A percentile compares a stretch with the other conserved stretches of the same genome.
Conservation (phyloP, 2,888 invertebrate genomes). For the Harpagoxenus sublaevis region DNA sequence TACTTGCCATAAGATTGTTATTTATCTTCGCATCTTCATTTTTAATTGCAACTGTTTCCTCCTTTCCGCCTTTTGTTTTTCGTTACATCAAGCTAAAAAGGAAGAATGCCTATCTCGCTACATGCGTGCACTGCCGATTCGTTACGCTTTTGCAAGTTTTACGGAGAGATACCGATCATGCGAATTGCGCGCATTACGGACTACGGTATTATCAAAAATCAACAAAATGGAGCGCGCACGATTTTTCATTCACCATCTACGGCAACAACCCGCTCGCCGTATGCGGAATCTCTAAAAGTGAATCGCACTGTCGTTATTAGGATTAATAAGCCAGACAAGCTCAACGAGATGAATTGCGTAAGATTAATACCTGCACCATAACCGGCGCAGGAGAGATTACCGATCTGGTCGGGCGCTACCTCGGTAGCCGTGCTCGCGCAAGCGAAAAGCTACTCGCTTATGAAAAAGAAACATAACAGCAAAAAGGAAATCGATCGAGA, state of each 20-base stretch:
- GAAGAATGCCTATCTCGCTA: constrained; percentile 19
- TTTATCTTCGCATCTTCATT: constrained; percentile 36
- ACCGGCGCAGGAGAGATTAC: constrained; percentile 78
- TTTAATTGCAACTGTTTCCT: constrained; percentile 44
- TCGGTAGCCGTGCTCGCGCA: constrained; percentile 66
- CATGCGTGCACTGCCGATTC: constrained; percentile 26
- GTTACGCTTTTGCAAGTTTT: constrained; percentile 51
- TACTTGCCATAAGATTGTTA: constrained; percentile 17
- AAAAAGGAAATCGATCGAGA: constrained; percentile 46
- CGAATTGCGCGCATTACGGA: constrained; percentile 8
- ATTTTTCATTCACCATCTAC: constrained; percentile 54
- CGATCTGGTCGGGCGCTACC: constrained; percentile 76
- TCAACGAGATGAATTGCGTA: constrained; percentile 79
- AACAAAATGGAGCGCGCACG: constrained; percentile 32
- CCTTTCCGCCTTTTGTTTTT: constrained; percentile 24
- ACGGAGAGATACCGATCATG: constrained; percentile 38
- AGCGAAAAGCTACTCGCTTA: constrained; percentile 72
- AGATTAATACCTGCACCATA: constrained; percentile 79
- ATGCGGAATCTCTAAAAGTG: constrained; percentile 77
- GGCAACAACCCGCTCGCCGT: constrained; percentile 22
- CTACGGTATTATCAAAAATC: constrained; percentile 44
- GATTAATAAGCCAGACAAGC: constrained; percentile 80
- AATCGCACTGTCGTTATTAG: constrained; percentile 78
- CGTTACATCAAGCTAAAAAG: constrained; percentile 5
- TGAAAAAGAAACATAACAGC: constrained; percentile 56